Base-by-base conservation (phyloP, 1,140 invertebrate species). In the Octopus bimaculoides region DNA sequence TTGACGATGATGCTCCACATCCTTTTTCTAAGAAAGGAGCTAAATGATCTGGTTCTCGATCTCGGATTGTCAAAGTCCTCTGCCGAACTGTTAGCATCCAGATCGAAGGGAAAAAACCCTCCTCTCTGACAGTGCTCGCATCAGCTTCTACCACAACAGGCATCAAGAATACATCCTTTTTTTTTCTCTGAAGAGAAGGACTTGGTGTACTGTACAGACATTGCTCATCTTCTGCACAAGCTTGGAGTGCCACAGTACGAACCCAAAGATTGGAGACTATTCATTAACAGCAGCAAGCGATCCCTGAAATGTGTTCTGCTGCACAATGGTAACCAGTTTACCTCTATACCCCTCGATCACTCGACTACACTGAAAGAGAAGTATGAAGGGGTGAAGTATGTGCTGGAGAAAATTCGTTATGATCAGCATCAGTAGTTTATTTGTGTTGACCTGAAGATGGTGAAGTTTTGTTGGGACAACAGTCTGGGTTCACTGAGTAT, bases 1-100 rank as follows among this genome's bases (percentile, higher is more conserved):
- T 14, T 52, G n/a, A 20, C 5, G 26, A 41, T 6, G 26, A 75
- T 41, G 26, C 41, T 75, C 26, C 26, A 17, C 74, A 75, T 9
- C n/a, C n/a, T 54, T 75, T 75, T 75, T 26, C 26, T 4, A n/a
- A 75, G 26, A 41, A 7, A 54, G 26, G 74, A 41, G 74, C 74
- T 75, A 52, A 75, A 20, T 75, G n/a, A 75, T 75, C 74, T 75
- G 0, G 74, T 75, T 41, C 74, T n/a, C 41, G 74, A 75, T 41
- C 74, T 75, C n/a, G 52, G 26, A 5, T 75, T 75, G 74, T 20
- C 74, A 54, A 75, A 75, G 26, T 52, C 8, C 8, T 75, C 41
- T 17, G 17, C 74, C 74, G 74, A 75, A 54, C 74, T 75, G 74
- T 26, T 75, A 7, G 74, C n/a, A 52, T 75, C 20, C n/a, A 75